Evolutionary conservation across 2,888 invertebrate species (phyloP), one percentile per base, ranked within the genome.

Genomic region (Dimorphilus gyrociliatus): DNA sequence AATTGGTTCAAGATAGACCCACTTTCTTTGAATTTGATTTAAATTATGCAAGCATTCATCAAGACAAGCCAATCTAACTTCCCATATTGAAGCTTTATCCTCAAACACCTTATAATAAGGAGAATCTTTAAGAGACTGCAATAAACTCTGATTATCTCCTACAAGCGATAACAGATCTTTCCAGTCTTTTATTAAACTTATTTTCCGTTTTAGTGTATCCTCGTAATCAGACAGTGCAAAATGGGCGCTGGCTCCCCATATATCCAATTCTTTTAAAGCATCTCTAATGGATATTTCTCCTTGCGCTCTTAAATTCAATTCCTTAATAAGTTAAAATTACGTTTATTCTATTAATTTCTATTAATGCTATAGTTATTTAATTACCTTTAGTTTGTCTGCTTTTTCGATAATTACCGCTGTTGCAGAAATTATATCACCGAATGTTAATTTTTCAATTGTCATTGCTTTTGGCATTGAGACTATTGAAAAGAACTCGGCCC

Each of bases 1-100:
- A 37, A 97, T 90, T 1, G 97, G 97, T 60, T 99, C 97, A 47
- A 99, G 67, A 60, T 99, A 99, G 21, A 94, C 73, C 92, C 92
- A 97, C 54, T 85, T 86, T 46, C 81, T 67, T 58, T 86, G 86
- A 12, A 85, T 74, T 47, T 76, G 75, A 45, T 76, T 78, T 28
- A 86, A 65, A 40, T 74, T 73, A 35, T 76, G 74, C 8, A 88
- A 64, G 45, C 74, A 73, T 36, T 73, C 71, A 50, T 85, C 84
- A 39, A 86, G 65, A 47, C 78, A 76, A 16, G 73, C 73, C 24
- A 88, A 65, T 25, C 78, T 71, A 21, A 69, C 72, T 58, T 88
- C 85, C 80, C 85, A 88, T 10, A 76, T 65, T 1, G 71, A 69
- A 0, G 77, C 78, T 50, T 78, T 73, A 51, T 84, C 82, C 1